Percentiles rank a stretch among this genome's conserved stretches.
Conservation (phyloP, 1,140 invertebrate genomes). For the Sycophaga agraensis region DNA sequence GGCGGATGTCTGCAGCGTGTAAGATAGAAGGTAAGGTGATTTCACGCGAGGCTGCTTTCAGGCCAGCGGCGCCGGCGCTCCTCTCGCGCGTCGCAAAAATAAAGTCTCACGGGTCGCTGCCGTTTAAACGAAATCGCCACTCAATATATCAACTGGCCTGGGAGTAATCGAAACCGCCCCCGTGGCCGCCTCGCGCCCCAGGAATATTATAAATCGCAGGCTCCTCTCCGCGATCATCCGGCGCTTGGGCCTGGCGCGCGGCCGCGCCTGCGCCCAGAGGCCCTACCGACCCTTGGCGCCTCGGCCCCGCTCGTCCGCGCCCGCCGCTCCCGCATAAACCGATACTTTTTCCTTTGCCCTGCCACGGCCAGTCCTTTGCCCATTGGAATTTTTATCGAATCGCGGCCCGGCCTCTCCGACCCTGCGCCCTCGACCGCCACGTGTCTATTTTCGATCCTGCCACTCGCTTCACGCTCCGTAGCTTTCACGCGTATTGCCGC, state of each 20-base stretch:
- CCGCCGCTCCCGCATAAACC: no score
- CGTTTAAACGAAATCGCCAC: constrained; percentile 24
- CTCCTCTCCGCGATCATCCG: no score
- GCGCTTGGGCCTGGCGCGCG: not conserved
- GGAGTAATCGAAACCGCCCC: constrained; percentile 24
- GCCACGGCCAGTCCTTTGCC: no score
- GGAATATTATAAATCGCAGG: constrained; percentile 28
- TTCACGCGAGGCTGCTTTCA: constrained; percentile 38
- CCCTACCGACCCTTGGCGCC: no score
- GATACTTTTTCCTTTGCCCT: no score
- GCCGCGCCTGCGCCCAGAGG: not conserved
- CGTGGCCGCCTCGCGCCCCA: not conserved
- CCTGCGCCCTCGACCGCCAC: no score
- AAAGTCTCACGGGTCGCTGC: constrained; percentile 36
- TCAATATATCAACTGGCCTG: constrained; percentile 25
- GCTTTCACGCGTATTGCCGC: no score
- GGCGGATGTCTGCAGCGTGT: not conserved
- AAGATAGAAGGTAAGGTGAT: constrained; percentile 38
- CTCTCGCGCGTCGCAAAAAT: constrained; percentile 33
- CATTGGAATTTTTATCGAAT: no score
- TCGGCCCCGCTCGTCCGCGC: not conserved
- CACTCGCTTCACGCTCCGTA: no score
- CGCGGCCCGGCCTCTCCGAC: no score
- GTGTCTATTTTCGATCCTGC: no score
- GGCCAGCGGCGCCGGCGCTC: constrained; percentile 20